These are phyloP conservation scores for Bombus sibiricus DNA, from an alignment of 1,140 invertebrate species.

Conservation along the genomic window DNA sequence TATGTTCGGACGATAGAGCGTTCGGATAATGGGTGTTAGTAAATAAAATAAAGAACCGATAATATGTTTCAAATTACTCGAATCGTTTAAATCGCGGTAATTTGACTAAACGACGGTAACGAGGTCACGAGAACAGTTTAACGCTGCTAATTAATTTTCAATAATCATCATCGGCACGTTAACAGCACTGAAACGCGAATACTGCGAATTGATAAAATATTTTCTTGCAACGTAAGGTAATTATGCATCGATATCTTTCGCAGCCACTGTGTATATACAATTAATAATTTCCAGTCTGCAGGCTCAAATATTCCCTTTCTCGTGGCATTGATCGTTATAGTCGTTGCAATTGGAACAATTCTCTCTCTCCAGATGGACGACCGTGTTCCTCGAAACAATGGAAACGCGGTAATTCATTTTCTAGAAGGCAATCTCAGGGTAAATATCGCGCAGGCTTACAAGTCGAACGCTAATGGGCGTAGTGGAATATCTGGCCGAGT, in stretches of 20 bases:
- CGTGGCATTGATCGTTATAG: neutral
- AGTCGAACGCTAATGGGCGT: slow-evolving; percentile 14
- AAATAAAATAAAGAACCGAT: too few species aligned
- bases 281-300: too few species aligned
- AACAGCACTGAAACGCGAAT: neutral
- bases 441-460: slow-evolving; percentile 23
- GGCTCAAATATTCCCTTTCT: neutral
- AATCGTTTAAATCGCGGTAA: neutral
- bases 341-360: neutral
- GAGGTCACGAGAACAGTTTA: neutral
- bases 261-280: too few species aligned
- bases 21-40: too few species aligned
- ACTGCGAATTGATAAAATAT: too few species aligned
- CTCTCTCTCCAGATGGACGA: slow-evolving; percentile 16
- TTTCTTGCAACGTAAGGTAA: too few species aligned
- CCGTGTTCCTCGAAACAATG: slow-evolving; percentile 36
- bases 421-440: slow-evolving; percentile 42
- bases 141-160: slow-evolving; percentile 17
- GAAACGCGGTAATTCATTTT: slow-evolving; percentile 52
- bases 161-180: slow-evolving; percentile 25
- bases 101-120: neutral
- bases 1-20: too few species aligned
- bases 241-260: too few species aligned
- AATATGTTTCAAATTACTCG: neutral
- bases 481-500: slow-evolving; percentile 35